Evolutionary conservation across 2,797 vertebrate species (phyloP).

Genomic region (Labeo calbasu): DNA sequence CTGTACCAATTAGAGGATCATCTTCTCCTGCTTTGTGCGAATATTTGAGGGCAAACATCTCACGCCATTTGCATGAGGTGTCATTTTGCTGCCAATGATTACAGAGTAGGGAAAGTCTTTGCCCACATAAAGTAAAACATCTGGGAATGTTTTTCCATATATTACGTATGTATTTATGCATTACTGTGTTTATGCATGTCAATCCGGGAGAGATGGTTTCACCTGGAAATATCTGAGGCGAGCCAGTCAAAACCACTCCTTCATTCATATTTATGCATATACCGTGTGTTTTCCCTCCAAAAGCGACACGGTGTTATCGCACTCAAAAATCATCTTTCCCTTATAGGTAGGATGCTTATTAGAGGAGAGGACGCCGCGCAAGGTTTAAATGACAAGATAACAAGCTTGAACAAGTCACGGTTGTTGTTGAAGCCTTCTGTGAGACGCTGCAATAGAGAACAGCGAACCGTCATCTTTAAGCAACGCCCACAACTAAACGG

Average conservation of each 20-base stretch:
- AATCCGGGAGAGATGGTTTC: slow-evolving; percentile 49
- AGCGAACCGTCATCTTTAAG: not conserved
- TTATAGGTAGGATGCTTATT: slow-evolving; percentile 46
- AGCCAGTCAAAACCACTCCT: slow-evolving; percentile 54
- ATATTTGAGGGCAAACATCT: slow-evolving; percentile 67
- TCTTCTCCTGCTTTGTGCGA: slow-evolving; percentile 61
- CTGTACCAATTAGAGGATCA: slow-evolving; percentile 63
- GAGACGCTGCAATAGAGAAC: not conserved
- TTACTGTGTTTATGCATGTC: slow-evolving; percentile 66
- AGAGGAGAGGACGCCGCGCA: slow-evolving; percentile 18
- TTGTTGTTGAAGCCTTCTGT: slow-evolving; percentile 6
- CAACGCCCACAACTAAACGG: not conserved
- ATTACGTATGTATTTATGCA: slow-evolving; percentile 72
- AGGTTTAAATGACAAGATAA: slow-evolving; percentile 52
- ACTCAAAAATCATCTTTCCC: slow-evolving; percentile 51
- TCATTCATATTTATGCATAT: slow-evolving; percentile 57
- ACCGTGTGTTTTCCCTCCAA: slow-evolving; percentile 17
- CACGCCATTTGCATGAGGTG: slow-evolving; percentile 62
- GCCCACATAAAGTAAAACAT: slow-evolving; percentile 61
- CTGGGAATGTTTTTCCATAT: slow-evolving; percentile 56
- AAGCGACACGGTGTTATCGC: slow-evolving; percentile 46
- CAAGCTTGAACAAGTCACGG: slow-evolving; percentile 45
- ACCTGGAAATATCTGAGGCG: slow-evolving; percentile 47
- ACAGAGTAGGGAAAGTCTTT: slow-evolving; percentile 55
- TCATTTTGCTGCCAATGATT: slow-evolving; percentile 63